Percentiles rank a stretch among this genome's conserved stretches.
Conservation (phyloP, 2,888 invertebrate species). For the Cancer borealis region DNA sequence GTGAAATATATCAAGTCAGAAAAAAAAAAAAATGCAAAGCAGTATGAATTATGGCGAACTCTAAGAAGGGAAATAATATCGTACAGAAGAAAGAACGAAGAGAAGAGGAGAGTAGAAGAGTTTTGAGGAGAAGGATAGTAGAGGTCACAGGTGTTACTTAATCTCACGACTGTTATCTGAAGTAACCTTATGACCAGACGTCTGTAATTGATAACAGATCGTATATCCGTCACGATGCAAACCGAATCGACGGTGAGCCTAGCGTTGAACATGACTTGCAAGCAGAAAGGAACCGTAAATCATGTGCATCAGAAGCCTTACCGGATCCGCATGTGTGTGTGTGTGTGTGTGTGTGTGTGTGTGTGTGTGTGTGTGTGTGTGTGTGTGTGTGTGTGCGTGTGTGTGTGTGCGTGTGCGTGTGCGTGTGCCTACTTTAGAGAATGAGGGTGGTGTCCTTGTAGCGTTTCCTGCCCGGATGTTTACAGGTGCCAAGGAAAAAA, state of each 20-base stretch:
- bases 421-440: not conserved
- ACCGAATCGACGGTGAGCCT: not conserved
- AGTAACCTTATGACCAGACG: not conserved
- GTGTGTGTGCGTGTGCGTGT: too few relatives aligned
- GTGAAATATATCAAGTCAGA: not conserved
- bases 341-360: constrained; percentile 17
- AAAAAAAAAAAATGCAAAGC: constrained; percentile 4
- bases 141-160: not conserved
- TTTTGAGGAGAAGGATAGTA: not conserved
- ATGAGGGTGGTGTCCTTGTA: constrained; percentile 1
- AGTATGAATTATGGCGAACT: not conserved
- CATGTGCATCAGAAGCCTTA: not conserved
- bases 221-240: not conserved
- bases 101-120: too few relatives aligned
- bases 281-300: not conserved
- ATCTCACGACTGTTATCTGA: not conserved
- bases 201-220: constrained; percentile 6
- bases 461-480: not conserved
- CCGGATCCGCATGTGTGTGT: not conserved
- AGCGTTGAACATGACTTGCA: not conserved
- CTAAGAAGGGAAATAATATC: not conserved
- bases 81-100: too few relatives aligned
- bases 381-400: not conserved
- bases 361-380: constrained; percentile 7
- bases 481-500: not conserved